Evolutionary conservation across 2,888 invertebrate genomes (phyloP), one percentile per base, ranked within the genome.

Genomic region (Patella ulyssiponensis): DNA sequence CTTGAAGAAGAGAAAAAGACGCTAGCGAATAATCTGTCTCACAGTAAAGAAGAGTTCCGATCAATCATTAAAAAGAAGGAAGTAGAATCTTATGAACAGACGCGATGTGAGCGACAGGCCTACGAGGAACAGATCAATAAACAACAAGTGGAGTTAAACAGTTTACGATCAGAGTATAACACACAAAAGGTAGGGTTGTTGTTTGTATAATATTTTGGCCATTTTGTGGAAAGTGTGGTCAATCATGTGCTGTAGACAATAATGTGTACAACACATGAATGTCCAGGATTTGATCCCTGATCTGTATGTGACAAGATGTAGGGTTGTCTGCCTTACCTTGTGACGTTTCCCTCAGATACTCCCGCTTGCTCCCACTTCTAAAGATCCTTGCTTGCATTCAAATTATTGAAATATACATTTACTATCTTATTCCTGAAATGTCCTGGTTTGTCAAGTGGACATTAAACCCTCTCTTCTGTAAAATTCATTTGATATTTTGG

Each of bases 21-120:
- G n/a, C 23, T 64, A 12, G 75, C 51, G 69, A 72, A 44, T 64
- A 56, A 53, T 23, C 56, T 79, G 12, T 27, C 17, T 11, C 73
- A 75, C 23, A 23, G 51, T 54, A 77, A 80, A 23, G 80, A 78
- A 58, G 82, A 81, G 27, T 52, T 76, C 53, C 64, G 64, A 23
- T 20, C 64, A 11, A 64, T 64, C 20, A 64, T 64, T 5, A 54
- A 70, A 51, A n/a, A 20, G 15, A 52, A 69, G 15, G 69, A 75
- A 33, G n/a, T 20, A 0, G 64, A 72, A 14, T 64, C 72, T 15
- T 27, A 56, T 15, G 56, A 33, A 9, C 71, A 73, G 51, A 20
- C 73, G 14, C 53, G 69, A 33, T 64, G 64, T 14, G 76, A 76
- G 72, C 33, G 64, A 69, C 58, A 23, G 27, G 52, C 64, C 14